A percentile compares a stretch with the other conserved stretches of the same genome.
phyloP scores from a whole-genome alignment of 1,140 invertebrate genomes.

The Caerostris extrusa region DNA sequence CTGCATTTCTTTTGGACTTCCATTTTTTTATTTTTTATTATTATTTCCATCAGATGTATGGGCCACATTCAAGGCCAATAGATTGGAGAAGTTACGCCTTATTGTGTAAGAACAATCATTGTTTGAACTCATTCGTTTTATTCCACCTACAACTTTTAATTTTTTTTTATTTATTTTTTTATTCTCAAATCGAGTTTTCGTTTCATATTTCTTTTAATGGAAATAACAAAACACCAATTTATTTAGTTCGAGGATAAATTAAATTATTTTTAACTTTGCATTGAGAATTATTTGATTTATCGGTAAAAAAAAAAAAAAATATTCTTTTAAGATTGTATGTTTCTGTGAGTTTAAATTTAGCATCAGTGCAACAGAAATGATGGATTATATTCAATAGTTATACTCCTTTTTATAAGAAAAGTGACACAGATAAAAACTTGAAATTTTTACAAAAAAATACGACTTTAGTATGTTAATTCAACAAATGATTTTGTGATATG shows the following conservation, averaged over 20 bases:
- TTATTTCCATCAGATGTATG: not conserved
- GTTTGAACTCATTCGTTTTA: not conserved
- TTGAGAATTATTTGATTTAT: too few relatives aligned
- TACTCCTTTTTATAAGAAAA: too few relatives aligned
- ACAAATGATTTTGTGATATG: too few relatives aligned
- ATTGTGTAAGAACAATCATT: conserved; percentile 44
- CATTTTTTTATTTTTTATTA: conserved; percentile 4
- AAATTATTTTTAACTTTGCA: not conserved
- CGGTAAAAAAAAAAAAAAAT: too few relatives aligned
- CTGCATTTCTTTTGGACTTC: conserved; percentile 40
- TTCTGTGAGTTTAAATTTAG: too few relatives aligned
- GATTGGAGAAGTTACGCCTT: conserved; percentile 48
- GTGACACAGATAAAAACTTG: too few relatives aligned
- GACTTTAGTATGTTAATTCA: too few relatives aligned
- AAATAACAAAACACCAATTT: not conserved
- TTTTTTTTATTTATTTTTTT: not conserved
- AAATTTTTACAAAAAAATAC: too few relatives aligned
- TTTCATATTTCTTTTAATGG: not conserved
- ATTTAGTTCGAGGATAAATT: conserved; percentile 15
- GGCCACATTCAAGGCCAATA: conserved; percentile 33
- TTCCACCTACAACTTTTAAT: conserved; percentile 32
- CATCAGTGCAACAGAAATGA: too few relatives aligned
- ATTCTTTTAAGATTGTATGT: too few relatives aligned
- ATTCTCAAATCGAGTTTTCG: not conserved
- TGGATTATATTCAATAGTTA: too few relatives aligned